Evolutionary conservation across 2,797 vertebrate genomes (phyloP), one percentile per base, ranked within the genome.

Genomic region (Tokudaia tokunoshimensis): DNA sequence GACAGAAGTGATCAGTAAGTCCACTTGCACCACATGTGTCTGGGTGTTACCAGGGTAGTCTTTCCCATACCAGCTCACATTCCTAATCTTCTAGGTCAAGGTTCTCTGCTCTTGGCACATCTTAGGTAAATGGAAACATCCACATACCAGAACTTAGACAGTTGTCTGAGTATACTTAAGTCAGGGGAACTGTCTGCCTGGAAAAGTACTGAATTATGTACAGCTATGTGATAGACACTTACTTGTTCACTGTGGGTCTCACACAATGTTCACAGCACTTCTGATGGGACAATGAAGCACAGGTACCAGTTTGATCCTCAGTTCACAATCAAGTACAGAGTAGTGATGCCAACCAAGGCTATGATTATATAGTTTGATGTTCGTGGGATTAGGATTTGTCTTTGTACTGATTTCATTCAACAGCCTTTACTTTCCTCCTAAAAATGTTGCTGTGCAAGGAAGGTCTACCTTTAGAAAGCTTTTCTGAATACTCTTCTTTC

Each of bases 71-170:
- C 50, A 52, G 37, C 10, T 89, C 83, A 82, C 80, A 96, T 78
- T 94, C 55, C 83, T 95, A 81, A 78, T 92, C 70, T 78, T 87
- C 72, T 52, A 96, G n/a, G 94, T 91, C 79, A 97, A 87, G 75
- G 9, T 93, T 95, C 83, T 85, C 52, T 86, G 72, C 29, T 92
- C 78, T 91, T 90, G 89, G 83, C 57, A 94, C 75, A 63, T 87
- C 47, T 92, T 92, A 65, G 86, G 37, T 81, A 86, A 94, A 79
- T 95, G 50, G 88, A 94, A 95, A 75, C 14, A 84, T 57, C 78
- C 94, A 74, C 92, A 96, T 93, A 75, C 83, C 89, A 82, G 95
- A 86, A 63, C 91, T 84, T n/a, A 95, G 91, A 91, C 24, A 92
- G 37, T 47, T 94, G 94, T 96, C 63, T 80, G 31, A 47, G 55